Evolutionary conservation across 2,888 invertebrate genomes (phyloP), one percentile per base, ranked within the genome.

Genomic region (Diaperis boleti): DNA sequence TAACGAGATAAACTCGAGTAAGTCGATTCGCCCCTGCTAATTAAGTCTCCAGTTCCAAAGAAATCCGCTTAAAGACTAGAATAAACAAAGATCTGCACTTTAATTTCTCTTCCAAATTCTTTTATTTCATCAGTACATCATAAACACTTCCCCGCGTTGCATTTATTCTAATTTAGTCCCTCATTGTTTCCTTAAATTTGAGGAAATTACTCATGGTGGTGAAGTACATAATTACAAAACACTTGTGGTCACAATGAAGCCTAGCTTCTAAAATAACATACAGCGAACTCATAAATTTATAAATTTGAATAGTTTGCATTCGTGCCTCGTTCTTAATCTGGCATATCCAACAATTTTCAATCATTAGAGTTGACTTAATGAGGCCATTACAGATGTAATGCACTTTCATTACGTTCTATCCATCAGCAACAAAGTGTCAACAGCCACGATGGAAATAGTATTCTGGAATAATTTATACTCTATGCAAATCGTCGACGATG

Each of bases 391-490:
- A 14, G 13, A 13, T 31, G n/a, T 37, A 45, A 45, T 45, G 45
- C 14, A 47, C 20, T 31, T 47, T 31, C 31, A 10, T 47, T 47
- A 31, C 15, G 26, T 45, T 45, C 29, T 6, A 26, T 14, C 17
- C 14, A 7, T 47, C 14, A 22, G 26, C 11, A 33, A 33, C 26
- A 44, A 22, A 31, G 14, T 47, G 47, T 47, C 47, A 47, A 47
- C 47, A 47, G 22, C 10, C 11, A 26, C 3, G 14, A 39, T 39
- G n/a, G n/a, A n/a, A n/a, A n/a, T 3, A 10, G 10, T 15, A 8
- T 8, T 39, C 13, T 14, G 6, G 47, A 47, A 47, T 29, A 47
- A 47, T 47, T 47, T 44, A 47, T 47, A 47, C 47, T 47, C 31
- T 47, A 47, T 47, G 47, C 29, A 47, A 47, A 47, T 47, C 7